phyloP scores from a whole-genome alignment of 2,888 invertebrate species.

The Gandaritis pyraliata region DNA sequence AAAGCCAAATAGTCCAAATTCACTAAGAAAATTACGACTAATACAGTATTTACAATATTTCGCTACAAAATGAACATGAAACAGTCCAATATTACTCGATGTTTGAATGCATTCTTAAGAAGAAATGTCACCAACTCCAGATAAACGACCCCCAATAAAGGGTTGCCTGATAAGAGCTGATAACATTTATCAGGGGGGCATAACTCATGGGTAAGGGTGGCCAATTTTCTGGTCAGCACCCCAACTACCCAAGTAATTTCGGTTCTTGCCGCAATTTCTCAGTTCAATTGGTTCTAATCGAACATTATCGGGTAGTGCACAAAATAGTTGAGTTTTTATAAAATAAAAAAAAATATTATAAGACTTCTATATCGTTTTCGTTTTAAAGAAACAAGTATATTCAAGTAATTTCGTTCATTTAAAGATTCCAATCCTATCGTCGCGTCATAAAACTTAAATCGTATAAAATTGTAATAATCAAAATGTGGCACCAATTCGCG shows the following conservation, averaged over 20 bases:
- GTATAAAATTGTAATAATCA: too few relatives aligned
- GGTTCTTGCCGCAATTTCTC: constrained; percentile 72
- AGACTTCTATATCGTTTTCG: too few relatives aligned
- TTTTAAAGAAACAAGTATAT: too few relatives aligned
- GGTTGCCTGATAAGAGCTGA: constrained; percentile 74
- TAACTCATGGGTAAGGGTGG: constrained; percentile 55
- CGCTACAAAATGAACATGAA: too few relatives aligned
- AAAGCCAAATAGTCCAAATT: too few relatives aligned
- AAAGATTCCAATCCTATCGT: too few relatives aligned
- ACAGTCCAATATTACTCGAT: not conserved
- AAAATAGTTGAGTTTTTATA: too few relatives aligned
- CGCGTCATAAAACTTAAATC: too few relatives aligned
- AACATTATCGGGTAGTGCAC: constrained; percentile 46
- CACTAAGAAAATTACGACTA: too few relatives aligned
- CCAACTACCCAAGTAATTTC: constrained; percentile 77
- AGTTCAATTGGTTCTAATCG: constrained; percentile 67
- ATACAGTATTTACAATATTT: too few relatives aligned
- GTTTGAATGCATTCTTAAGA: constrained; percentile 41
- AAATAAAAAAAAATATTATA: too few relatives aligned
- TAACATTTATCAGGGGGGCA: constrained; percentile 79
- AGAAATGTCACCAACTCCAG: constrained; percentile 51
- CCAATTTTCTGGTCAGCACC: constrained; percentile 79
- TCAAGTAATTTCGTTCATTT: too few relatives aligned
- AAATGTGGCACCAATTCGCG: not conserved
- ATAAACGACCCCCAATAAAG: constrained; percentile 65